Evolutionary conservation across 2,888 invertebrate genomes (phyloP), one percentile per base, ranked within the genome.

Genomic region (Merodon equestris): DNA sequence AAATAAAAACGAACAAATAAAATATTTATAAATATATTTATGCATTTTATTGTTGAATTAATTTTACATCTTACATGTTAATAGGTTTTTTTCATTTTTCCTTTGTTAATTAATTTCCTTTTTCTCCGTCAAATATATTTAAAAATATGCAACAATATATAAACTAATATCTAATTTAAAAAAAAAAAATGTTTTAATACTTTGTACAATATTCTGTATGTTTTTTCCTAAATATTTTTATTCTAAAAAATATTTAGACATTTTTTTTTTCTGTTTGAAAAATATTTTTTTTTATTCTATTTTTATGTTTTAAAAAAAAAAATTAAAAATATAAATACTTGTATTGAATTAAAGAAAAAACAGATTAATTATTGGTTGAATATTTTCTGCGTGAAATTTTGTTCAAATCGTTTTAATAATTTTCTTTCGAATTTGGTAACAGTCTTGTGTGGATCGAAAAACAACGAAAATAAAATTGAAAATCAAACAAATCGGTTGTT

Each of bases 111-210:
- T 27, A 4, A 27, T 4, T 27, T 27, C 27, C 3, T 53, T 58
- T 77, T 53, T 47, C 42, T 53, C 63, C 64, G 79, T 70, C 79
- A 79, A 74, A 64, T 79, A 79, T 60, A 74, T 79, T 79, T 79
- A 79, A 79, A 79, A 79, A 79, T 79, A 79, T 70, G 79, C 79
- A 79, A 79, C 79, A 79, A 79, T 79, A 79, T 79, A 79, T 79
- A 74, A 79, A 73, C 74, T 79, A 74, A 27, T 70, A 74, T 74
- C 79, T 79, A 79, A 79, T 61, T 68, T 67, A 70, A 51, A 64
- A 70, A 51, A 64, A 75, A 68, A 57, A 56, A 19, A 61, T 73
- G 73, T 74, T 79, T 73, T 79, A 79, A 79, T 79, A 79, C 79
- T 79, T 79, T 79, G 79, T 79, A 79, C 79, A 79, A 79, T 70